A percentile compares a stretch with the other conserved stretches of the same genome.
These are phyloP conservation scores for Peucedramus taeniatus DNA, from an alignment of 2,113 vertebrate species.

Conservation along the genomic window DNA sequence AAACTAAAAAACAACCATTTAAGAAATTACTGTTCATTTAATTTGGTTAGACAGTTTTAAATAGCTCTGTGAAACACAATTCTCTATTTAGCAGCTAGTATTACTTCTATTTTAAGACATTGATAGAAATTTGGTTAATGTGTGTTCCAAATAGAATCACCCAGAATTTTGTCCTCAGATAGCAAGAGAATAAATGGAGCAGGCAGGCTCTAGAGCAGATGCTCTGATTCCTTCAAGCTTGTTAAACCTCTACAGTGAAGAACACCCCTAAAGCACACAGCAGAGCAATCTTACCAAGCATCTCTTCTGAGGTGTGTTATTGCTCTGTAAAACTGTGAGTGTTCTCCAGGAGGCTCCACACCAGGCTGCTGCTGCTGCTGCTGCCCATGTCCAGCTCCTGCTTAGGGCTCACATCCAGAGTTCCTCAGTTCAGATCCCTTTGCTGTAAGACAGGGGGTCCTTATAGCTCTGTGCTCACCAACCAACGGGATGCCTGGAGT, in stretches of 20 bases:
- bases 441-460: background rate
- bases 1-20: background rate
- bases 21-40: background rate
- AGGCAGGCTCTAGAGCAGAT: background rate
- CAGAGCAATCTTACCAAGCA: background rate
- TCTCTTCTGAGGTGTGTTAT: background rate
- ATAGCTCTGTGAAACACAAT: background rate
- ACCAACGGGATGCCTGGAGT: fast-evolving
- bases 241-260: background rate
- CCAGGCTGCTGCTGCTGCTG: background rate
- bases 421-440: background rate
- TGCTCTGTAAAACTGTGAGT: background rate
- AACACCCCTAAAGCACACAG: background rate
- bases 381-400: background rate
- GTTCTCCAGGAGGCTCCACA: background rate
- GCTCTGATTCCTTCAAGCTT: background rate
- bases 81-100: background rate
- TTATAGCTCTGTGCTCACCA: background rate
- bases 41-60: background rate
- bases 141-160: background rate
- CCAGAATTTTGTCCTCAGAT: background rate
- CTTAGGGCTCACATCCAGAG: background rate
- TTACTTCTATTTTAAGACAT: background rate
- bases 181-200: background rate
- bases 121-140: background rate